Evolutionary conservation across 2,113 vertebrate species (phyloP).

Genomic region (Eulemur rufifrons): DNA sequence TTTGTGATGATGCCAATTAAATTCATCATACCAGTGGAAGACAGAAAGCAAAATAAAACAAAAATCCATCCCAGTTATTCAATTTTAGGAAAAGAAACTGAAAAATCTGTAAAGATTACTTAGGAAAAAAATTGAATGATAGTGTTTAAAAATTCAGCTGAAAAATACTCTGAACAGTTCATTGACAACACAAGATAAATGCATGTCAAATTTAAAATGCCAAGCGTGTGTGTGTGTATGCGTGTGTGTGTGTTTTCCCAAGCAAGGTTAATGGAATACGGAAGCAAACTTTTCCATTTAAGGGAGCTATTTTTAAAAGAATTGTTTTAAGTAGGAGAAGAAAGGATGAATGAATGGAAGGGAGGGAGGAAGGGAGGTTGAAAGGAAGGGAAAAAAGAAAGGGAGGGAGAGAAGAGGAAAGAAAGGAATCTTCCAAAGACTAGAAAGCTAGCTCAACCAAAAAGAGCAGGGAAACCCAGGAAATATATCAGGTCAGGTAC

Average conservation of each 20-base stretch:
- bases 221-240: background rate
- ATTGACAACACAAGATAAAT: conserved; percentile 47
- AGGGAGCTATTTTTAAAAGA: background rate
- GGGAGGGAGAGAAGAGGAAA: background rate
- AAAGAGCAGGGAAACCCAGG: background rate
- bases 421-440: background rate
- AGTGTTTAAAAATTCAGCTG: conserved; percentile 51
- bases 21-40: background rate
- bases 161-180: conserved; percentile 29
- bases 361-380: too few relatives aligned
- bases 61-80: conserved; percentile 25
- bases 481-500: background rate
- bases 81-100: background rate
- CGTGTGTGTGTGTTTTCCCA: background rate
- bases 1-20: background rate
- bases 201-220: background rate
- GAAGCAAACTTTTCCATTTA: background rate
- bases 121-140: conserved; percentile 2
- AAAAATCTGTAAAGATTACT: conserved; percentile 48
- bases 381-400: background rate
- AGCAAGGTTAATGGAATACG: background rate
- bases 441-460: background rate
- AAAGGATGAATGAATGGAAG: too few relatives aligned
- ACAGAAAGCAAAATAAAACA: conserved; percentile 43
- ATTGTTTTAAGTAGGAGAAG: background rate